Base-by-base conservation (phyloP, 1,140 invertebrate species). In the Lordiphosa clarofinis region DNA sequence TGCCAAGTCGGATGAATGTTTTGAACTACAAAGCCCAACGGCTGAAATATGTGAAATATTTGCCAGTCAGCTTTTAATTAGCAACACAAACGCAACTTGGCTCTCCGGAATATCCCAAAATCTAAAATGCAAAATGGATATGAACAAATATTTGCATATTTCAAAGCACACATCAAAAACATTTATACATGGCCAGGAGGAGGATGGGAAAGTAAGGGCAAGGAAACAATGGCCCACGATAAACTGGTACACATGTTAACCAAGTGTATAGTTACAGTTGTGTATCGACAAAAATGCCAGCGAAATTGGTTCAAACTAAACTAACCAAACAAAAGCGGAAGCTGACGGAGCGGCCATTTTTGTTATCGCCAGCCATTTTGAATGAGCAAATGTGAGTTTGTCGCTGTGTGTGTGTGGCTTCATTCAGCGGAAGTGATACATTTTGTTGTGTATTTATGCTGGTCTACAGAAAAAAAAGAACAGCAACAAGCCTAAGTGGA, bases 161-260 rank as follows among this genome's bases (percentile, higher is more conserved):
- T 81, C 66, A 81, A 39, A 68, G 73, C 69, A 48, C 73, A 72
- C 58, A 81, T 72, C 62, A 72, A 73, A 84, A 82, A 73, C 60
- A 84, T 82, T 76, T 73, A 38, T 57, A 24, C 59, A 4, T 4
- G 6, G 1, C 21, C 4, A 8, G 8, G 36, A 21, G 21, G 15
- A 10, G 9, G 13, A 33, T 21, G 43, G 19, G 21, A 24, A 24
- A 24, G 21, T 24, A 4, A 13, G 12, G n/a, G 15, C 11, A 12
- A 11, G 37, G 24, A 38, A 71, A 81, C 66, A 81, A 82, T 68
- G 58, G 54, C 12, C 35, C 33, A 38, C 78, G 73, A 82, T 82
- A 82, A 82, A 78, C 78, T 76, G 68, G 60, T 82, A 73, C 76
- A 82, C 76, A 82, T 82, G 78, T 78, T 84, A 84, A 82, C 76